These are phyloP conservation scores for Linurgus olivaceus DNA, from an alignment of 2,797 vertebrate genomes.

Conservation along the genomic window DNA sequence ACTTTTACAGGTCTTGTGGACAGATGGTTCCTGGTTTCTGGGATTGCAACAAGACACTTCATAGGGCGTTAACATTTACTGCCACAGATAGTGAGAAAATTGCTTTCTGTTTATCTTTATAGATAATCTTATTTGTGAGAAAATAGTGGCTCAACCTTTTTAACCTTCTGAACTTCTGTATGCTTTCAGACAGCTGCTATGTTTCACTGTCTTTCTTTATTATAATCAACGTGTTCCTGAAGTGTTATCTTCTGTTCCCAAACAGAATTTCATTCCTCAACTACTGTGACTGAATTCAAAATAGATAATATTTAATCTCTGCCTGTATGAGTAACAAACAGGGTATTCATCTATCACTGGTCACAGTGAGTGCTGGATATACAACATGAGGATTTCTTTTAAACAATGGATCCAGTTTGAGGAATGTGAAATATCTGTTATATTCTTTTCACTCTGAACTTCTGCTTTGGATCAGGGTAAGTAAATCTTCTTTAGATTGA, in stretches of 20 bases:
- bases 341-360: not conserved
- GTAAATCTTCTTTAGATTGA: not conserved
- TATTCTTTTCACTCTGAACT: not conserved
- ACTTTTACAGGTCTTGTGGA: not conserved
- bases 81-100: slow-evolving; percentile 25
- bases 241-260: slow-evolving; percentile 7
- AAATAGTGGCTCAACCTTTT: slow-evolving; percentile 38
- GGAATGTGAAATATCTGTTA: not conserved
- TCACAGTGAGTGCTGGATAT: not conserved
- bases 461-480: not conserved
- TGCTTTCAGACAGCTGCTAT: not conserved
- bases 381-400: not conserved
- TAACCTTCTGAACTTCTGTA: slow-evolving; percentile 19
- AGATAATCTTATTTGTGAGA: slow-evolving; percentile 22
- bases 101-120: slow-evolving; percentile 58
- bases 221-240: not conserved
- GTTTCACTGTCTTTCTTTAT: slow-evolving; percentile 11
- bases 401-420: not conserved
- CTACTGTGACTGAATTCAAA: slow-evolving; percentile 1
- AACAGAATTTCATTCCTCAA: slow-evolving; percentile 6
- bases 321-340: not conserved
- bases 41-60: not conserved
- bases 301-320: slow-evolving; percentile 6
- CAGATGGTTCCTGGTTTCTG: not conserved
- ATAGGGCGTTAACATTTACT: not conserved